These are phyloP conservation scores for Glandiceps talaboti DNA, from an alignment of 53 echinoderm and acorn worm species.

Conservation along the genomic window DNA sequence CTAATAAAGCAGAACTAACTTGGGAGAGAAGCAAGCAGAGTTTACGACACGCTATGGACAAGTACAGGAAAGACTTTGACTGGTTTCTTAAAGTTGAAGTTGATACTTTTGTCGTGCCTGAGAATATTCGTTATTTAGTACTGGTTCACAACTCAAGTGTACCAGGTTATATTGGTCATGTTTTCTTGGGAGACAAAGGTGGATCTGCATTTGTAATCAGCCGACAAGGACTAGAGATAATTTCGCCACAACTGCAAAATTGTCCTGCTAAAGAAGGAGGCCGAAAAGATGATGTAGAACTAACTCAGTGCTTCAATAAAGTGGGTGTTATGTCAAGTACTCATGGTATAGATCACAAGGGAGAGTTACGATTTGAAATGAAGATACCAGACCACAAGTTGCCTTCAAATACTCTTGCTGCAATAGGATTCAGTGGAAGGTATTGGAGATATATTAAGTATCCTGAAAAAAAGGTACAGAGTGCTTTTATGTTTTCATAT, in stretches of 20 bases:
- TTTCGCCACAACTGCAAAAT: slow-evolving; percentile 22
- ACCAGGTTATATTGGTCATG: slow-evolving; percentile 60
- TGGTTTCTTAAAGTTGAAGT: slow-evolving; percentile 61
- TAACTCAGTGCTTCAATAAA: slow-evolving; percentile 39
- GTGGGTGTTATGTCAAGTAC: slow-evolving; percentile 23
- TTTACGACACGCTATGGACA: slow-evolving; percentile 27
- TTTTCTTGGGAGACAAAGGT: slow-evolving; percentile 36
- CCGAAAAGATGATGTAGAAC: slow-evolving; percentile 39
- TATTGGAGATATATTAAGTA: slow-evolving; percentile 53
- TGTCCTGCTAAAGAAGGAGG: slow-evolving; percentile 38
- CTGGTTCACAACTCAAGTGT: slow-evolving; percentile 53
- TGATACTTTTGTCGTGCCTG: slow-evolving; percentile 43
- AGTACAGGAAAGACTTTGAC: slow-evolving; percentile 34
- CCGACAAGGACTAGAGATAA: slow-evolving; percentile 32
- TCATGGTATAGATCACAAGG: slow-evolving; percentile 41
- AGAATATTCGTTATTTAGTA: slow-evolving; percentile 64
- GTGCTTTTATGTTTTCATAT: too few species aligned
- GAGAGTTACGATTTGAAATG: slow-evolving; percentile 48
- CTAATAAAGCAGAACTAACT: slow-evolving; percentile 10
- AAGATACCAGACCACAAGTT: slow-evolving; percentile 62
- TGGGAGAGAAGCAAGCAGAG: slow-evolving; percentile 43
- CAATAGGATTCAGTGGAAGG: slow-evolving; percentile 25
- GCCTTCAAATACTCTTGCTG: slow-evolving; percentile 33
- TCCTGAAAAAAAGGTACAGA: slow-evolving; percentile 50
- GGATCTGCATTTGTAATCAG: slow-evolving; percentile 41